These are phyloP conservation scores for Thalassarche chlororhynchos DNA, from an alignment of 2,113 vertebrate species.

Conservation along the genomic window DNA sequence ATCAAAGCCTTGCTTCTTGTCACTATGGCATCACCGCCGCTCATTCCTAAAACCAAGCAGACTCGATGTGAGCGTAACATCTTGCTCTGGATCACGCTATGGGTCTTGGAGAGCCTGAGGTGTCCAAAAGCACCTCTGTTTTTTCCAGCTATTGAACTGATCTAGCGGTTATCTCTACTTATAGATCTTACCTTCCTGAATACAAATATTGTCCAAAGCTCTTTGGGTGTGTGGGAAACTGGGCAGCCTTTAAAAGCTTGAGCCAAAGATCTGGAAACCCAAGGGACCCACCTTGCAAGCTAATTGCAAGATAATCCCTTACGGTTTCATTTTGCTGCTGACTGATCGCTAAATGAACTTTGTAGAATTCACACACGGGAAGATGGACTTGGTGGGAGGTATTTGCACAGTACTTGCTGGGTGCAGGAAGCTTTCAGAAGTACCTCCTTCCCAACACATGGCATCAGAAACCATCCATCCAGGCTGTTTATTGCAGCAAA, in stretches of 20 bases:
- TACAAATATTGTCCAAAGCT: neutral
- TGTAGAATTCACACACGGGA: neutral
- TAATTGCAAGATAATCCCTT: neutral
- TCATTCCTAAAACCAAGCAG: neutral
- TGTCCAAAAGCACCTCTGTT: neutral
- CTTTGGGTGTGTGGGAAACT: neutral
- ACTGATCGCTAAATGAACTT: neutral
- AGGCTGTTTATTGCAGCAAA: neutral
- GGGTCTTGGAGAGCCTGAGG: neutral
- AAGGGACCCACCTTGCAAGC: neutral
- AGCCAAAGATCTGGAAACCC: neutral
- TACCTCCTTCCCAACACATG: neutral
- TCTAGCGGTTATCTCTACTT: neutral
- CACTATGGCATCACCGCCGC: neutral
- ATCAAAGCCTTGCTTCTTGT: slow-evolving; percentile 15
- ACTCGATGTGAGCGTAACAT: fast-evolving
- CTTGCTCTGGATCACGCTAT: fast-evolving
- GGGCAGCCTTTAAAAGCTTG: neutral
- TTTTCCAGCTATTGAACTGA: neutral
- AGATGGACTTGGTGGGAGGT: neutral
- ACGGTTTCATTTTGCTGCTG: neutral
- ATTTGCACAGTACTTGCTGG: neutral
- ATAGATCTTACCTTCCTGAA: neutral
- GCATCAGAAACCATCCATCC: neutral
- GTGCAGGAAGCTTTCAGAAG: neutral